Base-by-base conservation (phyloP, 2,797 vertebrate species). In the Anas bernieri region DNA sequence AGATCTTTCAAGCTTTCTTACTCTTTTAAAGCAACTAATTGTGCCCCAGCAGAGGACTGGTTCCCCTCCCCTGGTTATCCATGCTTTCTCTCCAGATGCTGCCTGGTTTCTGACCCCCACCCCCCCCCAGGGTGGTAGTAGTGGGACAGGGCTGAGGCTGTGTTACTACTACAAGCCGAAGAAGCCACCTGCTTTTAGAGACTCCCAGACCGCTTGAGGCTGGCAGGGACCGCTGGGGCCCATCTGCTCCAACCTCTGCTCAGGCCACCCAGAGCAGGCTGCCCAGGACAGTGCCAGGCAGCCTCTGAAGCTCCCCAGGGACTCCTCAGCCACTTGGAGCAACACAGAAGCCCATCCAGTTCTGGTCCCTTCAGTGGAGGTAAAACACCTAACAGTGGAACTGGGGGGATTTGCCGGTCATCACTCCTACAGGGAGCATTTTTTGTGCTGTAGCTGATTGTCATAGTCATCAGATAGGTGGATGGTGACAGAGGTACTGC, bases 401-500 rank as follows among this genome's bases (percentile, higher is more conserved):
- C 58, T 12, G 14, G 9, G 8, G 58, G 17, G n/a, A 30, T 18
- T 20, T 3, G 4, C n/a, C 26, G 23, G 30, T 66, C 52, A 12
- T 22, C 22, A 7, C 18, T 72, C 35, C 68, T 41, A 3, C 0
- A 2, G 18, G 28, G 18, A 31, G 18, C 2, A 2, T 52, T 83
- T 68, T 13, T 64, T 45, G 25, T 75, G 54, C 70, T 78, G 50
- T 64, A 39, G 33, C 28, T 25, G 28, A 0, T 21, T 31, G 22
- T 28, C 35, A 25, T 11, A 21, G 4, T 39, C 22, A 30, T 22
- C 48, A 43, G 56, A 26, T 5, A 12, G 22, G 66, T 22, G 11
- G 80, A 17, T 30, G 48, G n/a, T 58, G 48, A 48, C 66, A 94
- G 35, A 83, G 72, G 39, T 11, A 16, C n/a, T 25, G 52, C 76